phyloP scores from a whole-genome alignment of 1,140 invertebrate species.

The Dermatophagoides farinae region DNA sequence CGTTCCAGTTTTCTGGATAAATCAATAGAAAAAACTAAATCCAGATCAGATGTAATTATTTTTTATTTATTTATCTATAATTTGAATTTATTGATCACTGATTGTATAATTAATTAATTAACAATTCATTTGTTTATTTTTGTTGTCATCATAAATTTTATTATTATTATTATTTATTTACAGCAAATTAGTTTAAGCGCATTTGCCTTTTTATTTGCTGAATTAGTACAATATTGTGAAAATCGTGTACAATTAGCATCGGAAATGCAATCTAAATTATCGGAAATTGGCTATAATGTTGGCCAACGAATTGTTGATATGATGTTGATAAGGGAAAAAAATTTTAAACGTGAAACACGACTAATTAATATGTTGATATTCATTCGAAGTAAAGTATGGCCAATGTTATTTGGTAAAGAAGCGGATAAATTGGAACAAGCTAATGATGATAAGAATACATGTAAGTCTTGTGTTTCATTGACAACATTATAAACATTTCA shows the following conservation, averaged over 20 bases:
- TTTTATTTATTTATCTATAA: neutral
- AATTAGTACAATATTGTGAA: conserved; percentile 94
- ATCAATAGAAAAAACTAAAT: conserved; percentile 7
- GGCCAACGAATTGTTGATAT: conserved; percentile 79
- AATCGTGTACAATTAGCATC: conserved; percentile 81
- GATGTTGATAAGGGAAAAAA: conserved; percentile 74
- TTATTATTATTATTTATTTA: neutral
- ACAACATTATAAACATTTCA: neutral
- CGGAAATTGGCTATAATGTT: conserved; percentile 82
- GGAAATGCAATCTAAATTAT: conserved; percentile 75
- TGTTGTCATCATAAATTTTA: neutral
- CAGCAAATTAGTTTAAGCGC: conserved; percentile 47
- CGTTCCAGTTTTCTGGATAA: conserved; percentile 10
- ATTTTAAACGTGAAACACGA: conserved; percentile 85
- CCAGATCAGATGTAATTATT: conserved; percentile 7
- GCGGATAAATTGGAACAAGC: conserved; percentile 95
- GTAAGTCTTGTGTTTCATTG: conserved; percentile 11
- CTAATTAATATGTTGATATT: conserved; percentile 83
- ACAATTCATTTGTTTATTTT: neutral
- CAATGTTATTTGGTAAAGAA: conserved; percentile 88
- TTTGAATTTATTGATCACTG: no score
- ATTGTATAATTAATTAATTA: neutral
- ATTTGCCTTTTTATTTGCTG: conserved; percentile 86
- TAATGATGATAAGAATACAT: conserved; percentile 67
- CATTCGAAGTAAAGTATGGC: conserved; percentile 91